Conservation (phyloP, 2,113 vertebrate species). For the Pteronura brasiliensis region DNA sequence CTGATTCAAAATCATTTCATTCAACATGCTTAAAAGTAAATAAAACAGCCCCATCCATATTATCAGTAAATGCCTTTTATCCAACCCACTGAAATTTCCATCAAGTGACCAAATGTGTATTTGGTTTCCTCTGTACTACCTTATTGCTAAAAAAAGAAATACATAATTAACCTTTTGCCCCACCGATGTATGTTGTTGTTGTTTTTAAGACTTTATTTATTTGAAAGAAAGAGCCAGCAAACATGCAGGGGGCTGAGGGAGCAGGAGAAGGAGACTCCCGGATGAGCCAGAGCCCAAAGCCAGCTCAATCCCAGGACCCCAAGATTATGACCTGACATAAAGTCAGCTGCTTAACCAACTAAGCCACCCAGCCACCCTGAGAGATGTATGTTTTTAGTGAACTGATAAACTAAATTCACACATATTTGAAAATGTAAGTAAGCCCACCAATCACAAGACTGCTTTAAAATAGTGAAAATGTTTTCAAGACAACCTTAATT, state of each 20-base stretch:
- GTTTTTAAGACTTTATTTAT: neutral
- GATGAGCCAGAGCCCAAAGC: neutral
- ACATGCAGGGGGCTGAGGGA: neutral
- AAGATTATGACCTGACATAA: neutral
- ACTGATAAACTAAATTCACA: neutral
- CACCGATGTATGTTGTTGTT: neutral
- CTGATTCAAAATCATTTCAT: neutral
- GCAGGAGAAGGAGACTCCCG: neutral
- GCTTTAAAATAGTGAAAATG: neutral
- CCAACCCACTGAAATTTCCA: neutral
- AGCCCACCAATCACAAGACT: neutral
- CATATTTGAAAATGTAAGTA: neutral
- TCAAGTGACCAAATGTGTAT: neutral
- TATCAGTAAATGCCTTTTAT: neutral
- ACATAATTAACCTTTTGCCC: neutral
- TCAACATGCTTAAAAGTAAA: neutral
- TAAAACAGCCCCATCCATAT: neutral
- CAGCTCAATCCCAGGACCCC: neutral
- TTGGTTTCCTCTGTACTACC: neutral
- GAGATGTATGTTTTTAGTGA: neutral
- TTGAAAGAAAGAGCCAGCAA: neutral
- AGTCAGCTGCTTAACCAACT: neutral
- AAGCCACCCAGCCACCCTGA: neutral
- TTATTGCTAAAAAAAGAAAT: neutral
- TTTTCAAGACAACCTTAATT: neutral